These are phyloP conservation scores for Opisthograptis luteolata DNA, from an alignment of 2,888 invertebrate species.

Conservation along the genomic window DNA sequence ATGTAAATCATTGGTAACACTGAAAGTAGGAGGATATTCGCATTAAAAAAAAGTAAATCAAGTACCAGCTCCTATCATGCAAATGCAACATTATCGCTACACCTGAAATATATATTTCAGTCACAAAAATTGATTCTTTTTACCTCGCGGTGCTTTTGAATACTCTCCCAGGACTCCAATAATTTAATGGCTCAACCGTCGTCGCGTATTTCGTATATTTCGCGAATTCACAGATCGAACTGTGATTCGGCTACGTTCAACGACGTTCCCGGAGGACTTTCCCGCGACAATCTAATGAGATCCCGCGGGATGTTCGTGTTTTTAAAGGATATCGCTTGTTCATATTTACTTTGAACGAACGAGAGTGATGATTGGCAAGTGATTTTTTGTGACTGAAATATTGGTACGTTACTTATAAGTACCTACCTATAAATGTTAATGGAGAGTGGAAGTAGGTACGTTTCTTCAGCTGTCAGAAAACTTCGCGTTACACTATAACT, in stretches of 20 bases:
- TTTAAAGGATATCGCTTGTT: slow-evolving; percentile 48
- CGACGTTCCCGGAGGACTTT: slow-evolving; percentile 39
- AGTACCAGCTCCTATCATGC: too few relatives aligned
- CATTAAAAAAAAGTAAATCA: too few relatives aligned
- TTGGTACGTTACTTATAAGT: too few relatives aligned
- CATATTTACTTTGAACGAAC: slow-evolving; percentile 12
- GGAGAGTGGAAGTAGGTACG: too few relatives aligned
- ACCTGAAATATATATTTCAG: not conserved
- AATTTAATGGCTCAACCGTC: slow-evolving; percentile 38
- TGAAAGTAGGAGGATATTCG: too few relatives aligned
- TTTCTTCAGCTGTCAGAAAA: too few relatives aligned
- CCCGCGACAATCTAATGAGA: slow-evolving; percentile 61
- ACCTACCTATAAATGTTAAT: too few relatives aligned
- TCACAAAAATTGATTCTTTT: slow-evolving; percentile 14
- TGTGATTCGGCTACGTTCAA: slow-evolving; percentile 41
- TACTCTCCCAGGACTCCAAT: slow-evolving; percentile 31
- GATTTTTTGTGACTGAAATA: not conserved
- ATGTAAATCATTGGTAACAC: slow-evolving; percentile 32
- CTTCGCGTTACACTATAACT: too few relatives aligned
- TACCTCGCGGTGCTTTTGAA: slow-evolving; percentile 11
- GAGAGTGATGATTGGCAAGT: not conserved
- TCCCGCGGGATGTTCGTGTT: slow-evolving; percentile 56
- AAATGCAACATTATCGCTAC: not conserved
- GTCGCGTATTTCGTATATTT: slow-evolving; percentile 47
- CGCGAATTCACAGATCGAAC: slow-evolving; percentile 52